These are phyloP conservation scores for Hephaestus fuliginosus DNA, from an alignment of 2,797 vertebrate genomes.

Conservation along the genomic window DNA sequence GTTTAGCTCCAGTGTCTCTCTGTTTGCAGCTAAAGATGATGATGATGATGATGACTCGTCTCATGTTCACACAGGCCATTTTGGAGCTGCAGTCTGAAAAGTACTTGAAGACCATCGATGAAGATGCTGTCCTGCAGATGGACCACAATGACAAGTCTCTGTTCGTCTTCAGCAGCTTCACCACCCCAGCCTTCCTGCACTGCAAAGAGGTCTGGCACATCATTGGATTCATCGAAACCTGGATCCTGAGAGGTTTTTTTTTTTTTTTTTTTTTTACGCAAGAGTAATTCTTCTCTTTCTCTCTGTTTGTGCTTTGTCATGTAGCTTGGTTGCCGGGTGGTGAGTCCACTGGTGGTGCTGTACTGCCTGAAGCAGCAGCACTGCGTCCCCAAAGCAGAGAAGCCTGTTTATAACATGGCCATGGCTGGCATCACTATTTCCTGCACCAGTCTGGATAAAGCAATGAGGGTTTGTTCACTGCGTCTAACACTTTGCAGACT, in stretches of 20 bases:
- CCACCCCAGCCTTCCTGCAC: constrained; percentile 89
- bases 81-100: constrained; percentile 95
- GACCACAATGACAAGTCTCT: constrained; percentile 93
- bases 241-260: not conserved
- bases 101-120: constrained; percentile 89
- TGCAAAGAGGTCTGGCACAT: constrained; percentile 90
- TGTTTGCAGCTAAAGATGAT: not conserved
- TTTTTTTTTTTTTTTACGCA: no score
- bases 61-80: constrained; percentile 86
- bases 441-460: constrained; percentile 96
- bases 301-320: constrained; percentile 4
- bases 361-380: constrained; percentile 93
- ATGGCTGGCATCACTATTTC: constrained; percentile 94
- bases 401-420: constrained; percentile 95
- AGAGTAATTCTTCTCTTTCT: not conserved
- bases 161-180: constrained; percentile 94
- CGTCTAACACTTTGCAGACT: not conserved
- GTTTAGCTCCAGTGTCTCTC: not conserved
- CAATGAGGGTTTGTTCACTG: constrained; percentile 85
- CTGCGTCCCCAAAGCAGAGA: constrained; percentile 94
- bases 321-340: constrained; percentile 94
- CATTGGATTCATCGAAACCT: not conserved
- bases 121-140: constrained; percentile 87
- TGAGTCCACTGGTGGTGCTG: constrained; percentile 95
- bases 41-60: not conserved